Evolutionary conservation across 2,797 vertebrate genomes (phyloP).

Genomic region (Mormyrus hasselquistii): DNA sequence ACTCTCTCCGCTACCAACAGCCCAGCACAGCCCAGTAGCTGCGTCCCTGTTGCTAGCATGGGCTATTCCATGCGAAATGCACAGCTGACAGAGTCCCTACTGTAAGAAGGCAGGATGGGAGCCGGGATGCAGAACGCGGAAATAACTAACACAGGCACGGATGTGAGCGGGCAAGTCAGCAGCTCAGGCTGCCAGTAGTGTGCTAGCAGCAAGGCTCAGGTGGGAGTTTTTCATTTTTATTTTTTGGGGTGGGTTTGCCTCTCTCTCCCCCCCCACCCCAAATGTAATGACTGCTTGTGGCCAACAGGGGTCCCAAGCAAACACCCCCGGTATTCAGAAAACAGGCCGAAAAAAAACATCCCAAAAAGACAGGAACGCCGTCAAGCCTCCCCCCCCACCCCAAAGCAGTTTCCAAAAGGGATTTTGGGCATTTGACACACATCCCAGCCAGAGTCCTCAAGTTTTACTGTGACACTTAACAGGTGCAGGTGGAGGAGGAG

Average conservation of each 20-base stretch:
- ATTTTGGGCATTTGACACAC: not conserved
- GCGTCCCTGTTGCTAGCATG: not conserved
- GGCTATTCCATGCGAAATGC: not conserved
- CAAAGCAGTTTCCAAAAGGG: not conserved
- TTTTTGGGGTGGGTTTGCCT: not conserved
- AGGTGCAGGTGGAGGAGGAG: not conserved
- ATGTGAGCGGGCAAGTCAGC: not conserved
- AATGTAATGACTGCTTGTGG: not conserved
- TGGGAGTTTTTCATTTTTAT: not conserved
- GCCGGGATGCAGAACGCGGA: not conserved
- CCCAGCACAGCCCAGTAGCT: not conserved
- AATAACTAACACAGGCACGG: not conserved
- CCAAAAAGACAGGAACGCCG: not conserved
- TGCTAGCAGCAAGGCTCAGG: not conserved
- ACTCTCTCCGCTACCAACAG: not conserved
- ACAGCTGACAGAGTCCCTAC: not conserved
- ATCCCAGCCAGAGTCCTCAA: not conserved
- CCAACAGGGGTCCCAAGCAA: not conserved
- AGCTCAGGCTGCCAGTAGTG: not conserved
- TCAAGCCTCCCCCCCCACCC: not conserved
- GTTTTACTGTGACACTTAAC: not conserved
- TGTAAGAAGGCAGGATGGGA: not conserved
- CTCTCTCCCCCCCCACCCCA: not conserved
- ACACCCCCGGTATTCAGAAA: not conserved
- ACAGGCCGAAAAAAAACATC: not conserved